A percentile compares a stretch with the other conserved stretches of the same genome.
Evolutionary conservation across 1,140 invertebrate species (phyloP).

Genomic region (Ceratoteleas bidentatus): DNA sequence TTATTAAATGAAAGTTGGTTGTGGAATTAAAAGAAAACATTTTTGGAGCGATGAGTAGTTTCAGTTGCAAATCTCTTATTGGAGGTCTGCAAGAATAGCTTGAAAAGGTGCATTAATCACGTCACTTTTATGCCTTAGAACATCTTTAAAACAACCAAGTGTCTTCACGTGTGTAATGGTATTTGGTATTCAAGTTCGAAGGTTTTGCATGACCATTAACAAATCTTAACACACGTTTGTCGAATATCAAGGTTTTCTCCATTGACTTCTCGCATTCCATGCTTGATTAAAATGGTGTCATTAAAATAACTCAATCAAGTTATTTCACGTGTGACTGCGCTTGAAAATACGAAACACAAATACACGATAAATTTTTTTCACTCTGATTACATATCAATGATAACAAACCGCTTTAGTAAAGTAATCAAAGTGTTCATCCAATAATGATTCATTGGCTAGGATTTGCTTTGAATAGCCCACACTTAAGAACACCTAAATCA

Average conservation of each 20-base stretch:
- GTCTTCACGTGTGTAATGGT: conserved; percentile 38
- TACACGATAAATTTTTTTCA: conserved; percentile 38
- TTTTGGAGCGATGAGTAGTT: too few species aligned
- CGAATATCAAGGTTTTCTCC: not conserved
- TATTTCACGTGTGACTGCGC: conserved; percentile 17
- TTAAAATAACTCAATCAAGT: conserved; percentile 31
- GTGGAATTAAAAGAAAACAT: too few species aligned
- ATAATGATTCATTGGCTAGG: conserved; percentile 39
- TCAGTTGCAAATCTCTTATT: too few species aligned
- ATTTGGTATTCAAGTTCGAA: conserved; percentile 34
- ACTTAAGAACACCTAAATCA: conserved; percentile 12
- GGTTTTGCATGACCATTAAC: conserved; percentile 39
- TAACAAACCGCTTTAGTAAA: conserved; percentile 48
- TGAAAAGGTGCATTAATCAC: too few species aligned
- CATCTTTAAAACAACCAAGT: not conserved
- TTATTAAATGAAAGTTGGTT: too few species aligned
- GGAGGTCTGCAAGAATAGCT: too few species aligned
- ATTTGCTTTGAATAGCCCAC: conserved; percentile 31
- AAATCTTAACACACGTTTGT: conserved; percentile 17
- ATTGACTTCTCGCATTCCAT: not conserved
- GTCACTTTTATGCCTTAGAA: too few species aligned
- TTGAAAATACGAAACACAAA: conserved; percentile 20
- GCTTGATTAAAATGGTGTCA: conserved; percentile 11
- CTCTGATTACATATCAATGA: conserved; percentile 52
- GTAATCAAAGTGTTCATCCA: conserved; percentile 42